Evolutionary conservation across 1,140 invertebrate species (phyloP).

Genomic region (Aphis craccivora): DNA sequence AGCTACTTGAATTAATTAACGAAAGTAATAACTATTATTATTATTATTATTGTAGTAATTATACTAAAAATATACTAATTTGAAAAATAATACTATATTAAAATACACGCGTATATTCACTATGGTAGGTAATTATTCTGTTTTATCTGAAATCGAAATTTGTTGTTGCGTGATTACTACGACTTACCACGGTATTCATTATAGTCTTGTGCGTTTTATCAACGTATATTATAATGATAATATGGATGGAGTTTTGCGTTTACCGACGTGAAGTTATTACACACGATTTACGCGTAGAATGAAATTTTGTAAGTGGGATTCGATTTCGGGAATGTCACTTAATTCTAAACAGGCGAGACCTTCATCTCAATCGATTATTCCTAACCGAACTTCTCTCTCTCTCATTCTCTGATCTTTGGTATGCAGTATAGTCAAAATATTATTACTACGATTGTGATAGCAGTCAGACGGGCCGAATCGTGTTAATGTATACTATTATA

Average conservation of each 20-base stretch:
- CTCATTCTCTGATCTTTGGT: too few species aligned
- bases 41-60: neutral
- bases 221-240: neutral
- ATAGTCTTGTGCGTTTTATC: neutral
- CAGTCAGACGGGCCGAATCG: neutral
- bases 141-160: conserved; percentile 18
- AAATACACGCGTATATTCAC: neutral
- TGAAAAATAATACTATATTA: neutral
- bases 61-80: neutral
- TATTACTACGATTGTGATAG: too few species aligned
- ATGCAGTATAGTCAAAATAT: too few species aligned
- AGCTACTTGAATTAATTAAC: neutral
- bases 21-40: neutral
- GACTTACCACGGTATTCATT: neutral
- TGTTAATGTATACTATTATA: neutral
- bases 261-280: neutral
- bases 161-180: neutral
- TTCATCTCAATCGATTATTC: neutral
- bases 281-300: too few species aligned
- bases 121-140: neutral
- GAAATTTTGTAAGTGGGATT: neutral
- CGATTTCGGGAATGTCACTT: neutral
- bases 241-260: neutral
- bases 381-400: neutral
- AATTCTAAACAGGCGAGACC: neutral